Percentiles rank a stretch among this genome's conserved stretches.
phyloP scores from a whole-genome alignment of 2,888 invertebrate genomes.

The Drosophila koepferae region DNA sequence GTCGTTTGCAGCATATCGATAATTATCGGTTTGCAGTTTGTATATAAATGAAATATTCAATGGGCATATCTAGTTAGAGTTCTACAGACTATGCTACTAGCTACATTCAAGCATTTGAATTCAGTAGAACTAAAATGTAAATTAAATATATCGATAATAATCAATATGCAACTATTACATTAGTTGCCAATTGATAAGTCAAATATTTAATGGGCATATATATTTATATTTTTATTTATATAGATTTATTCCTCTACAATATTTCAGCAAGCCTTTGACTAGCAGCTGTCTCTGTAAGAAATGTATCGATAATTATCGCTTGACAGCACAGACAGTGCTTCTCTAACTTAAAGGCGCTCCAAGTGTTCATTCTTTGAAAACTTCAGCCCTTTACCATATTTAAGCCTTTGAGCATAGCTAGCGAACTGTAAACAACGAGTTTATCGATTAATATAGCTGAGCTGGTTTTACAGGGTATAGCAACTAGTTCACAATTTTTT shows the following conservation, averaged over 20 bases:
- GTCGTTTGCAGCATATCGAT: background rate
- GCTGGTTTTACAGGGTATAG: slow-evolving; percentile 8
- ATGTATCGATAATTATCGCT: background rate
- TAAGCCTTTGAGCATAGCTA: background rate
- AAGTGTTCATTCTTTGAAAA: background rate
- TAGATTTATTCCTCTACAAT: background rate
- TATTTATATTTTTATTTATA: background rate
- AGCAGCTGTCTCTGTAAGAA: accelerated
- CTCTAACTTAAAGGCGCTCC: background rate
- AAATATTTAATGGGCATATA: background rate
- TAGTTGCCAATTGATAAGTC: background rate
- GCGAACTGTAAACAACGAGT: background rate
- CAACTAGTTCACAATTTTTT: background rate
- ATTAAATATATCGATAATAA: background rate
- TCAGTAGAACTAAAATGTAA: background rate
- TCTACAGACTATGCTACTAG: background rate
- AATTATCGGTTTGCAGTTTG: background rate
- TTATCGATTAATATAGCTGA: background rate
- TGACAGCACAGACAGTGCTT: background rate
- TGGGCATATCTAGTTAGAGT: background rate
- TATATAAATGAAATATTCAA: background rate
- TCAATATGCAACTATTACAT: background rate
- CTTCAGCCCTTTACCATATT: background rate
- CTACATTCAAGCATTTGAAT: background rate
- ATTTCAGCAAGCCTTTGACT: background rate